Percentiles rank a stretch among this genome's conserved stretches.
Evolutionary conservation across 2,797 vertebrate species (phyloP).

Genomic region (Myotis myotis): DNA sequence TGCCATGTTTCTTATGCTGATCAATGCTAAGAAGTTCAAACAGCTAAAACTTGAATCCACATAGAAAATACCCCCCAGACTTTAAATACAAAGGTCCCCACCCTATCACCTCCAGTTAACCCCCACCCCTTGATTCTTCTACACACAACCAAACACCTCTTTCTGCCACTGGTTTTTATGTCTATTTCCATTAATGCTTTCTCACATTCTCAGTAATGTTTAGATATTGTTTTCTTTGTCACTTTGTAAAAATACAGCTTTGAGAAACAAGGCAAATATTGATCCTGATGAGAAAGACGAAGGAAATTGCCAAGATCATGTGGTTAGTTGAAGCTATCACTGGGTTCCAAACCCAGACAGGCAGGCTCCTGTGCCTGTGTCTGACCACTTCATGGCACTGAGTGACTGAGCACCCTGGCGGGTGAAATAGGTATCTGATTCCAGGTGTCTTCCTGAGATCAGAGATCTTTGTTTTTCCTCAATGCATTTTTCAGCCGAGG

Average conservation of each 20-base stretch:
- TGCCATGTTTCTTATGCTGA: not conserved
- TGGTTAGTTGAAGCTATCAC: not conserved
- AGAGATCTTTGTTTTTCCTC: not conserved
- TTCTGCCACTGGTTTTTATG: not conserved
- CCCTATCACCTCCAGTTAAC: not conserved
- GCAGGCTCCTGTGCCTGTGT: accelerated
- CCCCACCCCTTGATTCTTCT: not conserved
- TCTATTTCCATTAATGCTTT: not conserved
- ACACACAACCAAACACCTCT: not conserved
- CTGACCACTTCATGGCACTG: accelerated
- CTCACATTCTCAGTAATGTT: not conserved
- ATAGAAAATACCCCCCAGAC: not conserved
- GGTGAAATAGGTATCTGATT: not conserved
- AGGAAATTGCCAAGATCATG: not conserved
- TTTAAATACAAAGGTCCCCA: not conserved
- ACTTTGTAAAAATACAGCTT: not conserved
- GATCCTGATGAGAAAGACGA: not conserved
- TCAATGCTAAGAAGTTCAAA: not conserved
- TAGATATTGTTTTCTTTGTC: constrained; percentile 11
- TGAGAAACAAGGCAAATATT: not conserved
- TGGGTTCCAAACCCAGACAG: not conserved
- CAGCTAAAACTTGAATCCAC: not conserved
- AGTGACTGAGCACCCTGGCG: not conserved
- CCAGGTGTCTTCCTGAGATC: not conserved
- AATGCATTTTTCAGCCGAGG: not conserved